Evolutionary conservation across 2,888 invertebrate genomes (phyloP), one percentile per base, ranked within the genome.

Genomic region (Watsonalla binaria): DNA sequence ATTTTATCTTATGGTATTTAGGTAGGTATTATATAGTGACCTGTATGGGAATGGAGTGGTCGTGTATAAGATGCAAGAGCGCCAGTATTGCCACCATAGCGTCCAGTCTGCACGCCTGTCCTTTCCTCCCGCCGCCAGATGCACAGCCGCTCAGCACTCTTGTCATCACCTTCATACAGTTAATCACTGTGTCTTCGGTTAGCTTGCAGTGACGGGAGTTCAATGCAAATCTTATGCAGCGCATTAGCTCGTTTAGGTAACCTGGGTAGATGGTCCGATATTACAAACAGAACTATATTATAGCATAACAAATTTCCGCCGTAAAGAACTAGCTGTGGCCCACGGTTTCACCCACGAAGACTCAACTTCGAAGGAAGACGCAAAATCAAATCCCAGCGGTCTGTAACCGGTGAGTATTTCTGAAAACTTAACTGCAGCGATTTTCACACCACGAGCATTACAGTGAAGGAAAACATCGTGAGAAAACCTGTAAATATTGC

Each of bases 221-320:
- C 1, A 84, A 57, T 6, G 73, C 74, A 66, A 86, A 82, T 50
- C 86, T 71, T 47, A 86, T 75, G 59, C 90, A 89, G 15, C 84
- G 84, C 71, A 84, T 77, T 53, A 89, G 53, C 60, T 89, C 89
- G 66, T 89, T 89, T 1, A 89, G 74, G 62, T 88, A 89, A 53
- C 90, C 90, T 89, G 66, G 53, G 4, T 24, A 24, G 24, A 24
- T 4, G 24, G 24, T 24, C 24, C 24, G 24, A 4, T 24, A 24
- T 24, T 24, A 24, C 24, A 24, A 24, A 24, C 24, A 4, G 24
- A 24, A 24, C 24, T 24, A 24, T 24, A 24, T 24, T 24, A 24
- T 24, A 24, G 4, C 2, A 24, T 24, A 4, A 24, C 24, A 24
- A 24, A 24, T 24, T 24, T 24, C 24, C 24, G 4, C 24, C 24